Evolutionary conservation across 2,888 invertebrate genomes (phyloP), one percentile per base, ranked within the genome.

Genomic region (Glyphotaelius pellucidus): DNA sequence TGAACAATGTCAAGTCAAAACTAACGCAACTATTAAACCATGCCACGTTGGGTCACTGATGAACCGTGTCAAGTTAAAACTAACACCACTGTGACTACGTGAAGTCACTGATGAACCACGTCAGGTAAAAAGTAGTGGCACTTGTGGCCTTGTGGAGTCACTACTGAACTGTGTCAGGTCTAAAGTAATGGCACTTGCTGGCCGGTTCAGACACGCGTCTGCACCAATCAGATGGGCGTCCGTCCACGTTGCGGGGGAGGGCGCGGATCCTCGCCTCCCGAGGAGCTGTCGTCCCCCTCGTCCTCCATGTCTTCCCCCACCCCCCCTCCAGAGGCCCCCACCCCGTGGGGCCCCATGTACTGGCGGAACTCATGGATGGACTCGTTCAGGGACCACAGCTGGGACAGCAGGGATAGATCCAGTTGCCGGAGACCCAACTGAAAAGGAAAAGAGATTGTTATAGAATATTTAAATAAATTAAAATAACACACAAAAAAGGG

Each of bases 301-400:
- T 92, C 93, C 35, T 92, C 93, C 79, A 90, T 67, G 35, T 93
- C 93, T n/a, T 92, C 93, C 12, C 91, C 93, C 80, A 84, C 93
- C 14, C 47, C 88, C 95, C 94, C 94, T 97, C 94, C 95, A 97
- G 94, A 94, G 96, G 94, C 95, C 96, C 94, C 97, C 94, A 95
- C 96, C 94, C 94, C 97, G 94, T 95, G 95, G 32, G 88, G 90
- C 95, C 95, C 80, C 92, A 97, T 95, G 93, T 97, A 96, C 94
- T 97, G 97, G 86, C 98, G 97, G 96, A 98, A 98, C 94, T 99
- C 98, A 94, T 98, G 98, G 95, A 99, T 98, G 83, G 98, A 98
- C 95, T 99, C 98, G 95, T 99, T 98, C 90, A 99, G 96, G 1
- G 98, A 97, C 98, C 99, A 98, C 93, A 99, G 96, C 95, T 99